A percentile compares a stretch with the other conserved stretches of the same genome.
phyloP scores from a whole-genome alignment of 2,888 invertebrate species.

The Diarsia dahlii region DNA sequence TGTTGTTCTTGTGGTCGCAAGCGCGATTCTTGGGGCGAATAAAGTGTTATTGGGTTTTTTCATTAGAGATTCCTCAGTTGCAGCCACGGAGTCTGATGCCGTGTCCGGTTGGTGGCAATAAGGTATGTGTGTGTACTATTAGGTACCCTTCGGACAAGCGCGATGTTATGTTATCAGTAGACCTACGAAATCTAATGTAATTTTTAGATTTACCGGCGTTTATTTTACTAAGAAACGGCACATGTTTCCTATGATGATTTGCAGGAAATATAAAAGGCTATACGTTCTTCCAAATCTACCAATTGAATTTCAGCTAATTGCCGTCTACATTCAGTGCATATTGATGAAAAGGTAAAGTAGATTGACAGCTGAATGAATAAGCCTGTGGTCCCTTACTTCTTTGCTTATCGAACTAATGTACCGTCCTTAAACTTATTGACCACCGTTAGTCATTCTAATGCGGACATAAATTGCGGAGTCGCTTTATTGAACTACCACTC shows the following conservation, averaged over 20 bases:
- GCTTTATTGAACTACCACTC: conserved; percentile 83
- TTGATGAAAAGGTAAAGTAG: conserved; percentile 39
- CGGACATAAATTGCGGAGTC: conserved; percentile 83
- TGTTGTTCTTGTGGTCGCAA: too few relatives aligned
- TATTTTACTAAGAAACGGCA: not conserved
- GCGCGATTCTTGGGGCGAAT: too few relatives aligned
- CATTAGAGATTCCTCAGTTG: too few relatives aligned
- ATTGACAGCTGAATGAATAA: conserved; percentile 64
- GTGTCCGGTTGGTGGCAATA: too few relatives aligned
- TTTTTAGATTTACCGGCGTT: not conserved
- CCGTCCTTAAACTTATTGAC: conserved; percentile 81
- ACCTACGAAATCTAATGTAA: not conserved
- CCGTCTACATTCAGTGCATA: conserved; percentile 9
- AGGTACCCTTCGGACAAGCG: too few relatives aligned
- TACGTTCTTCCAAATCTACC: not conserved
- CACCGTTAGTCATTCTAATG: conserved; percentile 86
- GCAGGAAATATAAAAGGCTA: conserved; percentile 11
- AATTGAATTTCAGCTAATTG: conserved; percentile 45
- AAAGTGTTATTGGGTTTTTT: too few relatives aligned
- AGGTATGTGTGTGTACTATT: too few relatives aligned
- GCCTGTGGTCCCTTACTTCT: conserved; percentile 49
- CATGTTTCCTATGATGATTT: too few relatives aligned
- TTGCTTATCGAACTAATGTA: conserved; percentile 72
- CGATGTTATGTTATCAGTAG: not conserved
- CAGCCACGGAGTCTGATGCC: too few relatives aligned